A percentile compares a stretch with the other conserved stretches of the same genome.
Evolutionary conservation across 92 coral and sea anemone species (phyloP).

Genomic region (Virgularia gustaviana): DNA sequence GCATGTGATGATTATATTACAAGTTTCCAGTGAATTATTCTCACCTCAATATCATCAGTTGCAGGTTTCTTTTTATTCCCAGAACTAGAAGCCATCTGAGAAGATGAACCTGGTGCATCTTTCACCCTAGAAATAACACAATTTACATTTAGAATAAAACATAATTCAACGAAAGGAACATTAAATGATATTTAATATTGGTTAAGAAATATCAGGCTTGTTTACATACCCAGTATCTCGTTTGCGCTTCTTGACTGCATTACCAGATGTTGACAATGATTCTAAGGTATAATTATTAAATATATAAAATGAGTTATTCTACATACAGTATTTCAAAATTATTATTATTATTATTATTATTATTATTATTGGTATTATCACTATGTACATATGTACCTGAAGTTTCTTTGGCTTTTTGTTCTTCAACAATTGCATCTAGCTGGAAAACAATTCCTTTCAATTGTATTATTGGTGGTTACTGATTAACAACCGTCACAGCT

Average conservation of each 20-base stretch:
- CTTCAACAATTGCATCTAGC: constrained; percentile 87
- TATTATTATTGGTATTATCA: background rate
- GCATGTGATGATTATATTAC: too few relatives aligned
- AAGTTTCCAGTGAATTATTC: too few relatives aligned
- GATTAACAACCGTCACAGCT: too few relatives aligned
- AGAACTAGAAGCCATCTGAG: background rate
- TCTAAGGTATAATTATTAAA: background rate
- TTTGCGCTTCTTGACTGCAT: constrained; percentile 67
- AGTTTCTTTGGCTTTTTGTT: constrained; percentile 49
- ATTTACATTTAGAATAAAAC: too few relatives aligned
- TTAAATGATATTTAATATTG: too few relatives aligned
- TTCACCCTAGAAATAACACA: too few relatives aligned
- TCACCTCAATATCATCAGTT: constrained; percentile 33
- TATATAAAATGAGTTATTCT: background rate
- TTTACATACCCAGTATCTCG: too few relatives aligned
- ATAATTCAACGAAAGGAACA: too few relatives aligned
- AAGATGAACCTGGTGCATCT: too few relatives aligned
- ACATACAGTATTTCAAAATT: background rate
- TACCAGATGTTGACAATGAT: background rate
- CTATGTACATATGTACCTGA: constrained; percentile 18
- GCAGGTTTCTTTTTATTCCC: constrained; percentile 13
- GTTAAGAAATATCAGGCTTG: too few relatives aligned
- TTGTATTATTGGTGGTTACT: too few relatives aligned
- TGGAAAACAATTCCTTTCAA: constrained; percentile 6
- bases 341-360: background rate